phyloP scores from a whole-genome alignment of 53 echinoderm and acorn worm genomes.

The Henricia sp. region DNA sequence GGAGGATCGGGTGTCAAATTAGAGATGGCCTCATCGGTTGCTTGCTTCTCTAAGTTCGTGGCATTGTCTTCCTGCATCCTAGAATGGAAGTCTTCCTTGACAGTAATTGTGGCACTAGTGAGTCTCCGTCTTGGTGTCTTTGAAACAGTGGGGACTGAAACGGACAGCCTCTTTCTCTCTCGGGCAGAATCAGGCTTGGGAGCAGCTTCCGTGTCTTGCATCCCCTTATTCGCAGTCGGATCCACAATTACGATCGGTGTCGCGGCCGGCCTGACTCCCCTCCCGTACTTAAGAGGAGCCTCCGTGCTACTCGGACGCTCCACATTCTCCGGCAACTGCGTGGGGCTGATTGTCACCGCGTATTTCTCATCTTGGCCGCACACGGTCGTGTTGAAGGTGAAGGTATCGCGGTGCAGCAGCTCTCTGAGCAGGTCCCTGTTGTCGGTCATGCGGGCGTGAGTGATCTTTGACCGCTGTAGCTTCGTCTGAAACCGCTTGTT shows the following conservation, averaged over 20 bases:
- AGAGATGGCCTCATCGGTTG: background rate
- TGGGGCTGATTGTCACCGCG: slow-evolving; percentile 24
- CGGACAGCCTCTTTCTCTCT: slow-evolving; percentile 6
- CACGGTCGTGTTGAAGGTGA: slow-evolving; percentile 61
- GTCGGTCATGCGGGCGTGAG: slow-evolving; percentile 92
- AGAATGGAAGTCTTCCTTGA: background rate
- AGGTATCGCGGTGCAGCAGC: slow-evolving; percentile 77
- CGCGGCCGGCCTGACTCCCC: slow-evolving; percentile 37
- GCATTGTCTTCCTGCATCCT: background rate
- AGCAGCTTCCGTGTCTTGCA: background rate
- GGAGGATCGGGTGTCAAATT: background rate
- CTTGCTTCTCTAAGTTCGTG: background rate
- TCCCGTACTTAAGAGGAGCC: slow-evolving; percentile 20
- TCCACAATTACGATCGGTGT: slow-evolving; percentile 42
- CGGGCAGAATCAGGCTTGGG: background rate
- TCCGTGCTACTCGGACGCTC: background rate
- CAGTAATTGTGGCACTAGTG: background rate
- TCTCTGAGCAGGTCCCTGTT: slow-evolving; percentile 84
- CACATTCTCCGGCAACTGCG: slow-evolving; percentile 3
- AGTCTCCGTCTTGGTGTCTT: slow-evolving; percentile 2
- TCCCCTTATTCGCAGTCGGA: slow-evolving; percentile 5
- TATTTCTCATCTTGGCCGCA: slow-evolving; percentile 63
- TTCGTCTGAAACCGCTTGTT: slow-evolving; percentile 86
- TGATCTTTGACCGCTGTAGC: slow-evolving; percentile 81
- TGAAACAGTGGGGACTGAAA: slow-evolving; percentile 23